Percentiles rank a stretch among this genome's conserved stretches.
Evolutionary conservation across 2,113 vertebrate species (phyloP).

Genomic region (Syngnathus typhle): DNA sequence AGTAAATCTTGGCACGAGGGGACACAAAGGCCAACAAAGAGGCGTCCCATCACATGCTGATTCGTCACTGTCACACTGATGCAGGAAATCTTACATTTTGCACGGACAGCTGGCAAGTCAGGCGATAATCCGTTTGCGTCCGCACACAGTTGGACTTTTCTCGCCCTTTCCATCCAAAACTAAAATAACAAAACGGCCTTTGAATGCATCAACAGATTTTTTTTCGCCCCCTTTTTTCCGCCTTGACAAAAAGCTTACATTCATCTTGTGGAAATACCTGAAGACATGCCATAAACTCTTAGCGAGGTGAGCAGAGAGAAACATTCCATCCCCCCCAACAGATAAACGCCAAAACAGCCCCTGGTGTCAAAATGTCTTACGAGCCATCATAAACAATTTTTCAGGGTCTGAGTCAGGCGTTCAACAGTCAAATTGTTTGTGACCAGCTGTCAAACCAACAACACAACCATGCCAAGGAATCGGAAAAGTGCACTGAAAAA

Average conservation of each 20-base stretch:
- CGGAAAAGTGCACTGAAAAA: background rate
- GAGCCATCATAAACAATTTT: constrained; percentile 9
- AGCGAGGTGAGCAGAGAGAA: constrained; percentile 2
- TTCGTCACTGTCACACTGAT: background rate
- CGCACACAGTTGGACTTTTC: background rate
- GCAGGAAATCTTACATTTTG: constrained; percentile 8
- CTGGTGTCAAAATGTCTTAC: constrained; percentile 4
- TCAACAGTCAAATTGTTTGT: constrained; percentile 8
- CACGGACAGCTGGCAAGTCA: constrained; percentile 1
- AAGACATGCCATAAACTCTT: background rate
- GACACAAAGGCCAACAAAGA: background rate
- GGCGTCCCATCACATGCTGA: constrained; percentile 4
- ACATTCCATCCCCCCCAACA: background rate
- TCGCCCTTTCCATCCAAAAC: background rate
- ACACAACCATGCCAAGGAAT: background rate
- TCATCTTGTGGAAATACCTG: background rate
- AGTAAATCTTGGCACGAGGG: background rate
- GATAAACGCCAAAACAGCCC: constrained; percentile 5
- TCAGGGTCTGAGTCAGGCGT: background rate
- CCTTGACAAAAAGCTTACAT: background rate
- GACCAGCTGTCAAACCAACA: constrained; percentile 3
- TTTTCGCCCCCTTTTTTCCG: background rate
- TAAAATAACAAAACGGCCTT: background rate
- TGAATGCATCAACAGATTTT: background rate
- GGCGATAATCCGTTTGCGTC: constrained; percentile 1